Conservation (phyloP, 2,113 vertebrate genomes). For the Microtus montanus region DNA sequence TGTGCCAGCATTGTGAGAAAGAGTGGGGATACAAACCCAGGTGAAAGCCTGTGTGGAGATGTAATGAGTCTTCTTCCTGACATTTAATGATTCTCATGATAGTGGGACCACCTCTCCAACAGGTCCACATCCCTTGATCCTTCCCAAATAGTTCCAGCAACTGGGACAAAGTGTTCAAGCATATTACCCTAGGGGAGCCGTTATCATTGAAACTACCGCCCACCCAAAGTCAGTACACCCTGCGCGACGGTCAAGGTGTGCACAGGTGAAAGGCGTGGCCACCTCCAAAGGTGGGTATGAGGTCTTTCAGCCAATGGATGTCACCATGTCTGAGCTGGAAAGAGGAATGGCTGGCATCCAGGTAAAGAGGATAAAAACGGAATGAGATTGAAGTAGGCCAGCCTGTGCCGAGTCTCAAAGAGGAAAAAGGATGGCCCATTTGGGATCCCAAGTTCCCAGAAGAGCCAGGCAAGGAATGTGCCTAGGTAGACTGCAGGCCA, state of each 20-base stretch:
- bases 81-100: background rate
- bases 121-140: background rate
- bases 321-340: background rate
- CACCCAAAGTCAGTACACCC: too few relatives aligned
- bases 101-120: background rate
- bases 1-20: background rate
- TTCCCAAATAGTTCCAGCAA: background rate
- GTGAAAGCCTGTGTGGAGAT: background rate
- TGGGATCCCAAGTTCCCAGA: background rate
- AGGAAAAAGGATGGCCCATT: background rate
- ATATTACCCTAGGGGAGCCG: background rate
- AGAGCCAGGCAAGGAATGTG: background rate
- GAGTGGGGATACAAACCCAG: background rate
- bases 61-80: background rate
- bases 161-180: background rate
- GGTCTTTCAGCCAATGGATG: background rate
- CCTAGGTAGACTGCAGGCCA: background rate
- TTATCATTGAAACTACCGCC: background rate
- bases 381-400: background rate
- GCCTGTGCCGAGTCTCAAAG: background rate
- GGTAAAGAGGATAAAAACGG: background rate
- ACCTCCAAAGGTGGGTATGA: background rate
- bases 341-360: background rate
- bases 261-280: background rate
- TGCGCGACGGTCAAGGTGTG: accelerated